phyloP scores from a whole-genome alignment of 2,888 invertebrate species.

The Diarsia rubi region DNA sequence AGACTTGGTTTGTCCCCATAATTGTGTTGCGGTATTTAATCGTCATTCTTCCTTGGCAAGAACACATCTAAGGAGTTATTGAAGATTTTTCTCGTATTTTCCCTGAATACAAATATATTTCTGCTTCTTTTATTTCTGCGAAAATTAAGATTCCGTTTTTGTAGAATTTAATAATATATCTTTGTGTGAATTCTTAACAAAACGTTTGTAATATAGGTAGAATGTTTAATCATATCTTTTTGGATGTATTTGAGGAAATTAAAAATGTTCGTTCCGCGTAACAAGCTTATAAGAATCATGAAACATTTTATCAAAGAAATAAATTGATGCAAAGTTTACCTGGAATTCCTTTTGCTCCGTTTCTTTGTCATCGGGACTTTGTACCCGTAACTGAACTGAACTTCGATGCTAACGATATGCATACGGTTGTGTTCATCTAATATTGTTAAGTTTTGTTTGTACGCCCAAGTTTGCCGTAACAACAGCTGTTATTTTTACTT shows the following conservation, averaged over 20 bases:
- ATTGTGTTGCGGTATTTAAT: constrained; percentile 57
- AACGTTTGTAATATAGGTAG: constrained; percentile 45
- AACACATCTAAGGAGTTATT: constrained; percentile 55
- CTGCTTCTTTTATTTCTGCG: constrained; percentile 14
- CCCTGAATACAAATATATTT: constrained; percentile 28
- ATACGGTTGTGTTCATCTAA: constrained; percentile 21
- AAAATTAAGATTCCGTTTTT: constrained; percentile 55
- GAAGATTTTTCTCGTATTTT: constrained; percentile 38
- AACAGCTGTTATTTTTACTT: not conserved
- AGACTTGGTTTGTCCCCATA: constrained; percentile 21
- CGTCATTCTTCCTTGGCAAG: constrained; percentile 48
- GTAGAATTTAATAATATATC: constrained; percentile 63
- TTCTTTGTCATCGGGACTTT: constrained; percentile 37
- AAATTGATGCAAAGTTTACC: constrained; percentile 40
- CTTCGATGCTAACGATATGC: constrained; percentile 35
- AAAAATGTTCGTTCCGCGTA: constrained; percentile 56
- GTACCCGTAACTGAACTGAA: not conserved
- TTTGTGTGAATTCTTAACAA: constrained; percentile 55
- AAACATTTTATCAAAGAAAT: constrained; percentile 58
- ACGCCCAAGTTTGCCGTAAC: not conserved
- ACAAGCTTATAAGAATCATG: constrained; percentile 35
- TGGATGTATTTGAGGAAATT: constrained; percentile 57
- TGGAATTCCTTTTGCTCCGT: constrained; percentile 27
- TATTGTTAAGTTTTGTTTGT: constrained; percentile 3
- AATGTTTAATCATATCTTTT: constrained; percentile 58